These are phyloP conservation scores for Drosophila triauraria DNA, from an alignment of 1,140 invertebrate species.

Conservation along the genomic window DNA sequence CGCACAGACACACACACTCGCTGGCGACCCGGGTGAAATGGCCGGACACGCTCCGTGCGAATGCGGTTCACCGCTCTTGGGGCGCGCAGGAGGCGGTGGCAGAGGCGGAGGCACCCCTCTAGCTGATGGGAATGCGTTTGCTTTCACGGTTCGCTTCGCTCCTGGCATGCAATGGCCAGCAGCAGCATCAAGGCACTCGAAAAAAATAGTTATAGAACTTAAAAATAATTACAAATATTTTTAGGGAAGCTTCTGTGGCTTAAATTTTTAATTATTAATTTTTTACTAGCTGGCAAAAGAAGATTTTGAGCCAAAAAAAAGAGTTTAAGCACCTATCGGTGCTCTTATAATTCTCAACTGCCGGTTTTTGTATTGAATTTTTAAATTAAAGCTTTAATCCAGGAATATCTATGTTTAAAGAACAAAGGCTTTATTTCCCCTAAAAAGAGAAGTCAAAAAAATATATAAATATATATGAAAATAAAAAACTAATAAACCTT, in stretches of 20 bases:
- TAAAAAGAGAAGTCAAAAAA: background rate
- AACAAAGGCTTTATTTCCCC: no score
- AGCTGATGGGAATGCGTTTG: slow-evolving; percentile 77
- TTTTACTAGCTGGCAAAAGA: background rate
- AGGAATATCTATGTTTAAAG: no score
- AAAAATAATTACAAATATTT: background rate
- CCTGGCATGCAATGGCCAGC: slow-evolving; percentile 72
- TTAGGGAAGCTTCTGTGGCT: no score
- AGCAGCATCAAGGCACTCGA: slow-evolving; percentile 19
- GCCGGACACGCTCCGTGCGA: slow-evolving; percentile 62
- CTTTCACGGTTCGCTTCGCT: slow-evolving; percentile 75
- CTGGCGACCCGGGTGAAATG: background rate
- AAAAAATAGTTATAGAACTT: background rate
- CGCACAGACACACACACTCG: slow-evolving; percentile 52
- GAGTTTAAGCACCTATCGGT: no score
- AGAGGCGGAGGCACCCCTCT: slow-evolving; percentile 21
- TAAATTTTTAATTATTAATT: no score
- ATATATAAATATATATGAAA: background rate
- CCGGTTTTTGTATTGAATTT: no score
- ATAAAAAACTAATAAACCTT: background rate
- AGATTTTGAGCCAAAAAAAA: no score
- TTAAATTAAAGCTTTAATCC: no score
- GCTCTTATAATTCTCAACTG: no score
- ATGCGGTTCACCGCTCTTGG: slow-evolving; percentile 69
- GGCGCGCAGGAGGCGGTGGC: background rate